Evolutionary conservation across 2,113 vertebrate species (phyloP).

Genomic region (Sphyrna mokarran): DNA sequence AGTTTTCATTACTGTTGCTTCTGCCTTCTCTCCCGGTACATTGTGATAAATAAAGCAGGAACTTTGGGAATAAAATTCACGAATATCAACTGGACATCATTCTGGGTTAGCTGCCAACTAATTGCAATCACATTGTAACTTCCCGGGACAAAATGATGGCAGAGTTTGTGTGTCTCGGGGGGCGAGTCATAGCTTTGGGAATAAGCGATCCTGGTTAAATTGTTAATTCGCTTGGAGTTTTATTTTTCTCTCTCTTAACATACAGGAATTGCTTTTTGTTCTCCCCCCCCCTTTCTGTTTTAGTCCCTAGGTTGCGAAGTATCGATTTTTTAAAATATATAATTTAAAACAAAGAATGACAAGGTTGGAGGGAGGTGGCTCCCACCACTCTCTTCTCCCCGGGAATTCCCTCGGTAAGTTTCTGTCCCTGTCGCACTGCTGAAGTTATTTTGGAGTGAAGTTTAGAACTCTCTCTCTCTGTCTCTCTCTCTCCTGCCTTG

Average conservation of each 20-base stretch:
- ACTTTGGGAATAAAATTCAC: background rate
- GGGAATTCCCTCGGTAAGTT: background rate
- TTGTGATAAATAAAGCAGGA: background rate
- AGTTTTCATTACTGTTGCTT: too few relatives aligned
- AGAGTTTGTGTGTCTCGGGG: background rate
- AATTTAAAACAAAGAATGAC: background rate
- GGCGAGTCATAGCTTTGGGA: background rate
- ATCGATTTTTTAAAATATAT: background rate
- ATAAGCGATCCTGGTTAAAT: too few relatives aligned
- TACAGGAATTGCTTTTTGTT: background rate
- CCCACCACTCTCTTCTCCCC: background rate
- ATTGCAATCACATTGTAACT: background rate
- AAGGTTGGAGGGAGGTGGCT: background rate
- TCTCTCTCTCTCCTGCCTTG: conserved; percentile 47
- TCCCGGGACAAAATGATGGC: background rate
- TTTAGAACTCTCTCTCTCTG: conserved; percentile 35
- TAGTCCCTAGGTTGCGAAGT: background rate
- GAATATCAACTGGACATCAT: background rate
- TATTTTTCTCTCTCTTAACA: background rate
- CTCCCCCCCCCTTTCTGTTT: background rate
- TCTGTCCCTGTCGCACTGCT: background rate
- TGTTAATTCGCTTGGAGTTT: background rate
- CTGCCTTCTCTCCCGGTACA: too few relatives aligned
- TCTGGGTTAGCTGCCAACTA: background rate
- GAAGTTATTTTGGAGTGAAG: background rate